Conservation (phyloP, 2,797 vertebrate genomes). For the Borostomias antarcticus region DNA sequence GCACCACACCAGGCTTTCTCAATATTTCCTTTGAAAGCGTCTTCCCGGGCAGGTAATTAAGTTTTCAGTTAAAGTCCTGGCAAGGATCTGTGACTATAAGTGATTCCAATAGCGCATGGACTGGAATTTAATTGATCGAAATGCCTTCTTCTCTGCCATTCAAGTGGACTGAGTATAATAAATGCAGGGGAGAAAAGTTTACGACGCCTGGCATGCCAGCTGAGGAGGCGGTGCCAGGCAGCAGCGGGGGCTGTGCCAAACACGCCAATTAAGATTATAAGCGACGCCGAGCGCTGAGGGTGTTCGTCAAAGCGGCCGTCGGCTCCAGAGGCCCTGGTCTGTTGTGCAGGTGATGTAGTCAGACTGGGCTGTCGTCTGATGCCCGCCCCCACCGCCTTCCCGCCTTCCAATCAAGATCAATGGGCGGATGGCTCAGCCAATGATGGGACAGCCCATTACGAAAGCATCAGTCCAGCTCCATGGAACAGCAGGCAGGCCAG, state of each 20-base stretch:
- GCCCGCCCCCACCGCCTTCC: background rate
- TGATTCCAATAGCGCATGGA: conserved; percentile 49
- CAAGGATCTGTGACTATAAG: conserved; percentile 46
- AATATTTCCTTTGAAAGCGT: conserved; percentile 57
- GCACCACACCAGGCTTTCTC: conserved; percentile 35
- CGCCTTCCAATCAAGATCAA: conserved; percentile 2
- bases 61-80: conserved; percentile 45
- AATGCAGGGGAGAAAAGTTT: conserved; percentile 24
- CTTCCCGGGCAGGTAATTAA: conserved; percentile 57
- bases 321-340: background rate
- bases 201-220: conserved; percentile 27
- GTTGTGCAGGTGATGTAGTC: conserved; percentile 7
- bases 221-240: conserved; percentile 29
- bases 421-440: background rate
- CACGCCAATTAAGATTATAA: conserved; percentile 35
- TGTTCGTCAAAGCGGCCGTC: background rate
- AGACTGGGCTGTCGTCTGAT: background rate
- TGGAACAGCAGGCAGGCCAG: background rate
- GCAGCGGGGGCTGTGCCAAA: conserved; percentile 20
- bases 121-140: conserved; percentile 55
- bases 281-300: conserved; percentile 1
- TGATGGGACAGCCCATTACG: background rate
- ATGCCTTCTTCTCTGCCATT: conserved; percentile 47
- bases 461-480: background rate
- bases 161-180: conserved; percentile 28